phyloP scores from a whole-genome alignment of 2,113 vertebrate species.

The Melanocharis versteri region DNA sequence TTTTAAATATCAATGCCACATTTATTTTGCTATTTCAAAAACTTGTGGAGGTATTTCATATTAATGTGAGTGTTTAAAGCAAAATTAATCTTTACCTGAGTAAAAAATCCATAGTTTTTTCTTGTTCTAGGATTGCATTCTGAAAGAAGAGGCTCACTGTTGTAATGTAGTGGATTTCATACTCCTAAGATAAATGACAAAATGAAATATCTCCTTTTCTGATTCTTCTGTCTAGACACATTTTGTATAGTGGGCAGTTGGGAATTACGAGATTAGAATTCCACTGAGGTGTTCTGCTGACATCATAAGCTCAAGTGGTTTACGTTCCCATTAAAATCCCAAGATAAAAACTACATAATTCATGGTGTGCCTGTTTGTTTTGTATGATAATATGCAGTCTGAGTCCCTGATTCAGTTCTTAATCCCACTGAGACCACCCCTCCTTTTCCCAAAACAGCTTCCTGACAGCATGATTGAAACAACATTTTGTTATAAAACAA shows the following conservation, averaged over 20 bases:
- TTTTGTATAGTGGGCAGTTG: background rate
- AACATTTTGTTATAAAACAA: background rate
- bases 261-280: background rate
- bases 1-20: background rate
- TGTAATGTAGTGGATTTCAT: background rate
- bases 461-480: background rate
- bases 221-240: background rate
- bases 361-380: background rate
- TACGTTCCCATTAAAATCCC: background rate
- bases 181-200: background rate
- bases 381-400: background rate
- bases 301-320: constrained; percentile 1
- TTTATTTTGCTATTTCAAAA: background rate
- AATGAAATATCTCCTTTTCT: background rate
- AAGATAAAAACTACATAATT: background rate
- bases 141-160: background rate
- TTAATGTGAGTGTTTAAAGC: background rate
- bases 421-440: background rate
- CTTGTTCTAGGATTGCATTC: background rate
- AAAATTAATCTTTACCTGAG: background rate
- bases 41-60: background rate
- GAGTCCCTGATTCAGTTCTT: background rate
- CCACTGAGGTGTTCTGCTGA: background rate
- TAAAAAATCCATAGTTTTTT: background rate
- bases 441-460: background rate